Evolutionary conservation across 2,797 vertebrate species (phyloP), one percentile per base, ranked within the genome.

Genomic region (Poecilia velifera): DNA sequence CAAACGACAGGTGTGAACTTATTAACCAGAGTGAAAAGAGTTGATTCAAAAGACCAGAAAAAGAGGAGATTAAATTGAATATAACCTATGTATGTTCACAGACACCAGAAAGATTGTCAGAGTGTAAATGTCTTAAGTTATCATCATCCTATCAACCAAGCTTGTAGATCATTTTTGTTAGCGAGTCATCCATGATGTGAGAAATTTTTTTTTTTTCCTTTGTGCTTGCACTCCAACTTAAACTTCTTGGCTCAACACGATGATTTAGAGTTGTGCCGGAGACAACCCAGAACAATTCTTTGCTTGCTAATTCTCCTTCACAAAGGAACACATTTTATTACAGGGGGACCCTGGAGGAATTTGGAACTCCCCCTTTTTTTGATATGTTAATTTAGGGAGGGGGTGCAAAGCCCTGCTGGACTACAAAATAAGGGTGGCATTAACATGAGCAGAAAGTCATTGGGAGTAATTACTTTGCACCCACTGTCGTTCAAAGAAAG

Each of bases 251-350:
- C 46, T 76, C 70, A 66, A 75, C 82, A 80, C 79, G 85, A 82
- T 84, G 80, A 84, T 89, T 76, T 85, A 77, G 74, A 89, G 84
- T 81, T 72, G 59, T 51, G 72, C 55, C 80, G 57, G 82, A 86
- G 76, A 81, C 78, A 55, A 71, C 73, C 85, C 59, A 68, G 43
- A 36, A 43, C 4, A 57, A n/a, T 28, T 68, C 41, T 46, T 59
- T 59, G 77, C 78, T 82, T 82, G 73, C 41, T 16, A n/a, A 89
- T 83, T 78, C 72, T n/a, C 83, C 73, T 59, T 41, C 28, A 76
- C 51, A 76, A 79, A 81, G 72, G 34, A 14, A 28, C 83, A 81
- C 75, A 72, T 73, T 76, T 53, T 78, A 79, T 51, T 39, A 25
- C 51, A 25, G 34, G 28, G 0, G 18, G 62, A 39, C 53, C 71